These are phyloP conservation scores for Sciurus niger DNA, from an alignment of 2,113 vertebrate genomes.

Conservation along the genomic window DNA sequence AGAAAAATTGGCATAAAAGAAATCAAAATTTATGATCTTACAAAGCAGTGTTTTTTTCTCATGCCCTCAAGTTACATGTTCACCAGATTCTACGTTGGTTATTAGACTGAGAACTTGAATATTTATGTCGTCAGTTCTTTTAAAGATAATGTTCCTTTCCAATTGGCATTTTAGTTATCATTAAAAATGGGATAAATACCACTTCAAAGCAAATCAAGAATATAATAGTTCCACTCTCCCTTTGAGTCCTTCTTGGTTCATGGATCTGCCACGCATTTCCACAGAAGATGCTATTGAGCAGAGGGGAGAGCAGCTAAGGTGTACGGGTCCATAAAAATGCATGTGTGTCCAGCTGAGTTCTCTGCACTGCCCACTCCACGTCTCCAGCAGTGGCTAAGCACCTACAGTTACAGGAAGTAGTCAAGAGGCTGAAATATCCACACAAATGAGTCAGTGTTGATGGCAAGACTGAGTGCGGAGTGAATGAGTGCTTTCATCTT, in stretches of 20 bases:
- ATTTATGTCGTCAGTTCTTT: neutral
- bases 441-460: neutral
- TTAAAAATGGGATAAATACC: neutral
- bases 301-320: neutral
- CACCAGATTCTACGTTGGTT: neutral
- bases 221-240: neutral
- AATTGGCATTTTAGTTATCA: neutral
- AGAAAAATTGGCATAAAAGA: neutral
- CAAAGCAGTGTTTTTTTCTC: neutral
- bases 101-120: constrained; percentile 27
- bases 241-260: neutral
- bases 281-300: constrained; percentile 6
- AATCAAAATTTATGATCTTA: constrained; percentile 44
- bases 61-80: neutral
- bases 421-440: neutral
- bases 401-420: neutral
- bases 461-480: neutral
- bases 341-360: no score
- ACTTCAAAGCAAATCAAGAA: constrained; percentile 37
- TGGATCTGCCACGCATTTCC: neutral
- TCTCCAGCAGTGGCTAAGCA: neutral
- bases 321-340: neutral
- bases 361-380: neutral
- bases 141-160: neutral
- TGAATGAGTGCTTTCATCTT: neutral